A percentile compares a stretch with the other conserved stretches of the same genome.
Conservation (phyloP, 1,140 invertebrate genomes). For the Euura lappo region DNA sequence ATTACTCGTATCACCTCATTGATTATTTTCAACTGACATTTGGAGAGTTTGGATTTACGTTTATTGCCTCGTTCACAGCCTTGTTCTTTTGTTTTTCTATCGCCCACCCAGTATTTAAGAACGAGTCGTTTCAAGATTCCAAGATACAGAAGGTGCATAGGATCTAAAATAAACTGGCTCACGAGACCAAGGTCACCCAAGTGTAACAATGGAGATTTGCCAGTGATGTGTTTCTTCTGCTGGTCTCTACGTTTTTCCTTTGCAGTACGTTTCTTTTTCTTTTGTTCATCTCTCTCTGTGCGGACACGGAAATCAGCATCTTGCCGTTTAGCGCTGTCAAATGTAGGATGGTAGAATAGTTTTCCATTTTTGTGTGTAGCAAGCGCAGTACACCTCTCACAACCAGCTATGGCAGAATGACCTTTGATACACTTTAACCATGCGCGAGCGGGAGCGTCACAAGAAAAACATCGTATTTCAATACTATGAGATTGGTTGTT, state of each 20-base stretch:
- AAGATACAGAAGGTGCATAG: background rate
- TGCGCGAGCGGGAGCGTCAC: slow-evolving; percentile 26
- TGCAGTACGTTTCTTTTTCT: background rate
- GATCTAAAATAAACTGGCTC: background rate
- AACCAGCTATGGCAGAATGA: background rate
- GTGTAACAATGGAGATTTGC: slow-evolving; percentile 28
- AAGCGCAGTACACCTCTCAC: background rate
- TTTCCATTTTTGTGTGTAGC: background rate
- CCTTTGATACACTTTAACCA: background rate
- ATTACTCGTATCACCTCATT: slow-evolving; percentile 4
- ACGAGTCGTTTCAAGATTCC: slow-evolving; percentile 17
- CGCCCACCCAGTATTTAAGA: slow-evolving; percentile 15
- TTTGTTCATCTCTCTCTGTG: no score
- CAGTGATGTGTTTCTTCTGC: slow-evolving; percentile 34
- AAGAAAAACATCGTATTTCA: slow-evolving; percentile 29
- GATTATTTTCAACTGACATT: background rate
- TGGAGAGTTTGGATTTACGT: background rate
- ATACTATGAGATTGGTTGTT: slow-evolving; percentile 21
- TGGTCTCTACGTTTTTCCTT: background rate
- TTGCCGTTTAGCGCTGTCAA: no score
- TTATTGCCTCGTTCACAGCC: no score
- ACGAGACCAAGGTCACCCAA: background rate
- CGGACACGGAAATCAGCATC: no score
- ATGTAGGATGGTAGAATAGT: background rate
- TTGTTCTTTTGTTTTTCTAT: background rate